A percentile compares a stretch with the other conserved stretches of the same genome.
Conservation (phyloP, 2,888 invertebrate genomes). For the Amblyteles armatorius region DNA sequence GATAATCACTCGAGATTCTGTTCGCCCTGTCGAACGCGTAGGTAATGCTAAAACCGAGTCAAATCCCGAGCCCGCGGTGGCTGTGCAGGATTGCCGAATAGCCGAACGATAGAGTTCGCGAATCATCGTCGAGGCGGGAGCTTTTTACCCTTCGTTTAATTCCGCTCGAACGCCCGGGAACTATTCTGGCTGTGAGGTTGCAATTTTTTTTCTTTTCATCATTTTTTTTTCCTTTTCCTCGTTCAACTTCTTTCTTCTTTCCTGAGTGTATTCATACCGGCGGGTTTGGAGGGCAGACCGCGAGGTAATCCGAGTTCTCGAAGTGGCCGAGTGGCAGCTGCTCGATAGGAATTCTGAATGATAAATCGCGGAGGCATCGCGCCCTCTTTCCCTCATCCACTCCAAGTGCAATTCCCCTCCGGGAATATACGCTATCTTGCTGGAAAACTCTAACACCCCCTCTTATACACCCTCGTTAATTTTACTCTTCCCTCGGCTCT, state of each 20-base stretch:
- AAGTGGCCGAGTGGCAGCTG: slow-evolving; percentile 28
- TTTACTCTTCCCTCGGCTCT: background rate
- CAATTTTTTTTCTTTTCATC: background rate
- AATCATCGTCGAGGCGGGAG: slow-evolving; percentile 13
- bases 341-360: slow-evolving; percentile 29
- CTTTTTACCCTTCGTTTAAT: slow-evolving; percentile 27
- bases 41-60: background rate
- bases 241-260: slow-evolving; percentile 2
- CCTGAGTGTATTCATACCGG: background rate
- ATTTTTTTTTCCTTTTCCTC: background rate
- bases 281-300: background rate
- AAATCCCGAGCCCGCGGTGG: background rate
- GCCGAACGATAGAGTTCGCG: slow-evolving; percentile 18
- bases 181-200: background rate
- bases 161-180: slow-evolving; percentile 6
- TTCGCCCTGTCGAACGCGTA: background rate
- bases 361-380: slow-evolving; percentile 13
- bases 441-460: slow-evolving; percentile 3
- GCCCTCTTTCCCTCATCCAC: background rate
- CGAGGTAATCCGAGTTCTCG: slow-evolving; percentile 34
- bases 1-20: background rate
- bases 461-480: background rate
- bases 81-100: background rate
- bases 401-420: slow-evolving; percentile 10
- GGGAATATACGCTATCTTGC: background rate